Base-by-base conservation (phyloP, 2,113 vertebrate genomes). In the Alligator sinensis region DNA sequence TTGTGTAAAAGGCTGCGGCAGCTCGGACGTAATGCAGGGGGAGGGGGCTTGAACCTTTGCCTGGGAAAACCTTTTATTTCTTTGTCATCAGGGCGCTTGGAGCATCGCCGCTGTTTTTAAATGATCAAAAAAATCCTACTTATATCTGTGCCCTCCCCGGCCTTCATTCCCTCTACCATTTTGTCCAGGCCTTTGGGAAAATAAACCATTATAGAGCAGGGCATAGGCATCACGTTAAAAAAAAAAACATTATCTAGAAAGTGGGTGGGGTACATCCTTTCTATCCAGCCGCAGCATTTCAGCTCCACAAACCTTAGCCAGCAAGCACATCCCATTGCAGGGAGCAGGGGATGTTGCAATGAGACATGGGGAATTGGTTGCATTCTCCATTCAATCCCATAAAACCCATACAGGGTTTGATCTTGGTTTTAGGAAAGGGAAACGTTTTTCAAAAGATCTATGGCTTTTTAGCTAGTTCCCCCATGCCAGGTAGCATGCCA, bases 341-440 rank as follows among this genome's bases (percentile, higher is more conserved):
- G 96, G 95, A 96, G 96, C 94, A 97, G 96, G 91, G 95, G 96
- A 96, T 96, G 96, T 96, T 97, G 96, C 88, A 93, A 94, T 96
- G 94, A 96, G 96, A 97, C 96, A 76, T 96, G 92, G 79, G 95
- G 92, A 96, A 84, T 1, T 89, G 54, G 0, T 61, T 27, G 79
- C 60, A 81, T 93, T 75, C 90, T 4, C 91, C 90, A 90, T 91
- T 28, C 84, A 22, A 0, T 77, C 93, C 91, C 88, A n/a, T 14
- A 4, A 54, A 84, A 63, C 6, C 57, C 66, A 66, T 84, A 3
- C 0, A 59, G 81, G 86, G 11, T 82, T 34, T 59, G 47, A 47
- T 47, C 47, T 47, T 47, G 47, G 38, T 47, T 47, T 47, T 47
- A 47, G 38, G 38, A 5, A 47, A 47, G 38, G 38, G 47, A 47